Conservation (phyloP, 1,140 invertebrate genomes). For the Drosophila ogumai region DNA sequence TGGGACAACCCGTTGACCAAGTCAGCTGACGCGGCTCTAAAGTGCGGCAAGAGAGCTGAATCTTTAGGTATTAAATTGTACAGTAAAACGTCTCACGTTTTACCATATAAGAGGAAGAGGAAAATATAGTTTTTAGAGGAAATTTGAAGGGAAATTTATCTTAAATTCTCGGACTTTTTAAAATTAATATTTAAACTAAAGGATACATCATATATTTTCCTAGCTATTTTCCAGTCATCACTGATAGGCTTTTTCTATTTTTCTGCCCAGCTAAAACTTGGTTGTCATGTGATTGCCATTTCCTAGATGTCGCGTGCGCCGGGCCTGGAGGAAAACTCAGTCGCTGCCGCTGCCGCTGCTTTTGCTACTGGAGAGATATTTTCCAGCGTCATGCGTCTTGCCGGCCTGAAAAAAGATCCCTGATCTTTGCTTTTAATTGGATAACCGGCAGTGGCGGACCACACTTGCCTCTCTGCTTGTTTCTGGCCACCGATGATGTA, state of each 20-base stretch:
- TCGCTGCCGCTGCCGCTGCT: neutral
- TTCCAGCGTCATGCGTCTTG: slow-evolving; percentile 36
- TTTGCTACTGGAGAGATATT: slow-evolving; percentile 14
- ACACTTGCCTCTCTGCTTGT: slow-evolving; percentile 32
- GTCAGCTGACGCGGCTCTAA: slow-evolving; percentile 65
- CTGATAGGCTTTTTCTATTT: slow-evolving; percentile 37
- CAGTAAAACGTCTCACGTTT: neutral
- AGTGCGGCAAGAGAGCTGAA: slow-evolving; percentile 5
- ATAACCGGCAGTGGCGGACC: slow-evolving; percentile 65
- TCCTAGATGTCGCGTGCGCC: slow-evolving; percentile 78
- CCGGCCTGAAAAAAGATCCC: slow-evolving; percentile 66
- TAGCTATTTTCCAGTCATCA: slow-evolving; percentile 5
- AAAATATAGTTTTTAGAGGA: too few species aligned
- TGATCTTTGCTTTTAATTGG: slow-evolving; percentile 80
- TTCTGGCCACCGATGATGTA: slow-evolving; percentile 61
- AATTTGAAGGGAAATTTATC: neutral
- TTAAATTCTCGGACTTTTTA: neutral
- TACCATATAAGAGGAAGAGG: too few species aligned
- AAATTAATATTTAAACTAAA: neutral
- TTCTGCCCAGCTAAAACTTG: slow-evolving; percentile 43
- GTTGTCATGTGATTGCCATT: slow-evolving; percentile 63
- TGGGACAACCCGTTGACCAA: slow-evolving; percentile 66
- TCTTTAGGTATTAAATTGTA: neutral
- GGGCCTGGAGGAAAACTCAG: slow-evolving; percentile 19
- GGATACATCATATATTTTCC: neutral